phyloP scores from a whole-genome alignment of 2,113 vertebrate species.

The Glaucidium brasilianum region DNA sequence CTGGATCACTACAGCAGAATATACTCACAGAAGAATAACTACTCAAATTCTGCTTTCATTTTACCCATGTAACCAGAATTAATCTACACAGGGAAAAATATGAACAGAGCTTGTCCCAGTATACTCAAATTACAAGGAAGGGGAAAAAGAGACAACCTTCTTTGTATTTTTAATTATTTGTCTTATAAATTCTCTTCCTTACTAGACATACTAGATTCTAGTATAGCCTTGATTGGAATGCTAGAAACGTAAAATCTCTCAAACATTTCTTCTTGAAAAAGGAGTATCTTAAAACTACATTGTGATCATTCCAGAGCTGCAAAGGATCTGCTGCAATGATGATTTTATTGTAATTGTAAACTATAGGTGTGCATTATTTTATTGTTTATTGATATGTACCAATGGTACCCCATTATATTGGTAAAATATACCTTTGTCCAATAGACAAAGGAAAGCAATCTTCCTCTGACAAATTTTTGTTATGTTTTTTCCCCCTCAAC shows the following conservation, averaged over 20 bases:
- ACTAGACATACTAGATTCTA: background rate
- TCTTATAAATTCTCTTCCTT: background rate
- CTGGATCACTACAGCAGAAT: background rate
- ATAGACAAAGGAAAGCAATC: background rate
- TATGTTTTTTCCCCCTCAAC: background rate
- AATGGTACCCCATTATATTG: background rate
- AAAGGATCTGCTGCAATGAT: background rate
- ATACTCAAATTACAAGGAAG: background rate
- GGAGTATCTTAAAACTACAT: background rate
- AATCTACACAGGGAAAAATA: background rate
- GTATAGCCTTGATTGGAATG: background rate
- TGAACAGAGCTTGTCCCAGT: background rate
- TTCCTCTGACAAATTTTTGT: background rate
- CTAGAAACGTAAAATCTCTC: background rate
- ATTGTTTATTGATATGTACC: background rate
- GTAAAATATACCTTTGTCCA: background rate
- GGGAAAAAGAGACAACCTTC: fast-evolving
- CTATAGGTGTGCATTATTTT: background rate
- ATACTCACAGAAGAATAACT: background rate
- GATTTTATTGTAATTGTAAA: background rate
- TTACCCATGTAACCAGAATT: background rate
- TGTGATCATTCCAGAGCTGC: background rate
- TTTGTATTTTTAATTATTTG: background rate
- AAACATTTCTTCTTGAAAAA: background rate
- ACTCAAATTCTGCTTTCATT: background rate